phyloP scores from a whole-genome alignment of 1,140 invertebrate genomes.

The Scylla paramamosain region DNA sequence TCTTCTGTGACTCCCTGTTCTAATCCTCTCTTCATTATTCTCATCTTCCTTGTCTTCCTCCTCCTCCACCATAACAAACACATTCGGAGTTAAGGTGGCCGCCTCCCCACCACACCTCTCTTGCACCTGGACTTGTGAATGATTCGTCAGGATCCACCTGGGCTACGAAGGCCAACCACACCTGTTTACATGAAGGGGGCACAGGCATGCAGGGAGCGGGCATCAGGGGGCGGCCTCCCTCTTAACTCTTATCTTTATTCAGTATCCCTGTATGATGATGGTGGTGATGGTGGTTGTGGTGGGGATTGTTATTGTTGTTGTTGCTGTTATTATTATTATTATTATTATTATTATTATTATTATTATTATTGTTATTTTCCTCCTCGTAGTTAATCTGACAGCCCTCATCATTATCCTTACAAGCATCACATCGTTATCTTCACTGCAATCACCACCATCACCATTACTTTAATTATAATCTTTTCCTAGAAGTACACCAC shows the following conservation, averaged over 20 bases:
- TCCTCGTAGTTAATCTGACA: background rate
- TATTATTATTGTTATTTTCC: background rate
- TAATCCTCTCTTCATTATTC: background rate
- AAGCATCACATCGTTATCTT: background rate
- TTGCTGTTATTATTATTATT: background rate
- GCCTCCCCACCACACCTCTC: slow-evolving; percentile 8
- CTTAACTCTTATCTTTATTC: background rate
- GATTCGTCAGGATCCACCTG: background rate
- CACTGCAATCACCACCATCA: background rate
- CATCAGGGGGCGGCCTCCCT: background rate
- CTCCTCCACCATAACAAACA: background rate
- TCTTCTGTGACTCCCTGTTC: background rate
- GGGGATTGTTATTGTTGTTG: background rate
- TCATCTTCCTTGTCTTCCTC: background rate
- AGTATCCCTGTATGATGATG: background rate
- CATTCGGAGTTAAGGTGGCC: background rate
- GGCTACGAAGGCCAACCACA: background rate
- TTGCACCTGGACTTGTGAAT: slow-evolving; percentile 1
- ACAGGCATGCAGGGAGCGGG: background rate
- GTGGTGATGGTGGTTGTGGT: too few species aligned
- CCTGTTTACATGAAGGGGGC: background rate
- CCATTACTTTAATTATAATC: background rate
- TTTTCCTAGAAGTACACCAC: too few species aligned
- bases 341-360: background rate
- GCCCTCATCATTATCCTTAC: background rate